These are phyloP conservation scores for Athalia rosae DNA, from an alignment of 2,888 invertebrate species.

Conservation along the genomic window DNA sequence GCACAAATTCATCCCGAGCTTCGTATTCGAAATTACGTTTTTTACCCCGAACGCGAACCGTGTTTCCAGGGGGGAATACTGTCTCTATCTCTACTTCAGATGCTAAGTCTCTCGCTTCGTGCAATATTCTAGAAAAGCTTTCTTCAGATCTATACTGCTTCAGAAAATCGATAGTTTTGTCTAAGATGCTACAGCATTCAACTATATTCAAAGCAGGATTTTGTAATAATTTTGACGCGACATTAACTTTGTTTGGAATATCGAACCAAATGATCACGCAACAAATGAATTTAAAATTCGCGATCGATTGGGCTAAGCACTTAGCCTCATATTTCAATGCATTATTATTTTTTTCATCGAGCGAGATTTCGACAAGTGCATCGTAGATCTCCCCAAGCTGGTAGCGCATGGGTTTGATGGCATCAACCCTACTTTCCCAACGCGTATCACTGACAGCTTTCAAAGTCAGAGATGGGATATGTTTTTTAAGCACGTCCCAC, in stretches of 20 bases:
- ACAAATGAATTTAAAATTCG: constrained; percentile 13
- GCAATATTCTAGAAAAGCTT: constrained; percentile 23
- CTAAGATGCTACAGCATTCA: too few relatives aligned
- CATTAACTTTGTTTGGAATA: constrained; percentile 27
- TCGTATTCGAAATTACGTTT: too few relatives aligned
- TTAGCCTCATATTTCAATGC: background rate
- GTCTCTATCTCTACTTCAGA: too few relatives aligned
- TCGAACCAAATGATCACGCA: constrained; percentile 20
- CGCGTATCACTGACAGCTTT: constrained; percentile 52
- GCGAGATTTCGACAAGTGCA: background rate
- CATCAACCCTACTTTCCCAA: constrained; percentile 50
- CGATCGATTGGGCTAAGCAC: background rate
- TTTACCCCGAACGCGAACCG: too few relatives aligned
- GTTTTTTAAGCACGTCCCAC: constrained; percentile 47
- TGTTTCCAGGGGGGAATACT: too few relatives aligned
- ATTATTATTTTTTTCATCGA: too few relatives aligned
- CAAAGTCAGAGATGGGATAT: constrained; percentile 48
- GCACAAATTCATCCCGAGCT: too few relatives aligned
- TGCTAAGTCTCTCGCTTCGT: too few relatives aligned
- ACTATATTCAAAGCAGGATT: constrained; percentile 18
- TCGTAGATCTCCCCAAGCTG: constrained; percentile 41
- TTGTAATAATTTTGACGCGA: constrained; percentile 24
- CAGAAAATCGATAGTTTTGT: too few relatives aligned
- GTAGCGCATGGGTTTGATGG: constrained; percentile 50
- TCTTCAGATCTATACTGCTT: constrained; percentile 13